Conservation (phyloP, 2,888 invertebrate species). For the Calameuta filiformis region DNA sequence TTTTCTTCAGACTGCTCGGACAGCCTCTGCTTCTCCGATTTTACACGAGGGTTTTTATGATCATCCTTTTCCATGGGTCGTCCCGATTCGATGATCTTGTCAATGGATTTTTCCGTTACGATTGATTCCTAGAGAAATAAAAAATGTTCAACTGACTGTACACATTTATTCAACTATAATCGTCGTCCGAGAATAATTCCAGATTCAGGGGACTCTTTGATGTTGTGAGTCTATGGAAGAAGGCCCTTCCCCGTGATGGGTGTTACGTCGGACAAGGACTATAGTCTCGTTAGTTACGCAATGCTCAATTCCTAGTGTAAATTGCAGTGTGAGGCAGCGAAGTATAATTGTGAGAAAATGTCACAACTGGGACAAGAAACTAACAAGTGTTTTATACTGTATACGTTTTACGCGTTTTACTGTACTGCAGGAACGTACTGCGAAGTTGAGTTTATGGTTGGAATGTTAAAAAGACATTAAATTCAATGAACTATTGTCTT, state of each 20-base stretch:
- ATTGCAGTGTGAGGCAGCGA: not conserved
- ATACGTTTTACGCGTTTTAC: no score
- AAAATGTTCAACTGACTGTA: not conserved
- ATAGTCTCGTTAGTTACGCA: not conserved
- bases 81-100: not conserved
- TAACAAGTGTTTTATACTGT: not conserved
- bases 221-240: not conserved
- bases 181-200: not conserved
- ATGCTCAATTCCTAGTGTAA: not conserved
- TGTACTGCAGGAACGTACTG: not conserved
- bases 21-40: not conserved
- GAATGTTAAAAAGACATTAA: not conserved
- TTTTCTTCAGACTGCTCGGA: not conserved
- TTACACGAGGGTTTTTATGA: not conserved
- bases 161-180: not conserved
- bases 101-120: not conserved
- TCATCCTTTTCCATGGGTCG: not conserved
- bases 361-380: not conserved
- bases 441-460: not conserved
- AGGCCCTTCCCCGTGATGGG: not conserved
- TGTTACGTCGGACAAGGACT: not conserved
- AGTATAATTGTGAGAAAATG: not conserved
- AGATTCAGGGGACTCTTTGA: not conserved
- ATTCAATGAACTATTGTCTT: not conserved
- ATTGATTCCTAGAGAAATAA: not conserved